Evolutionary conservation across 2,888 invertebrate genomes (phyloP).

Genomic region (Caenorhabditis japonica): DNA sequence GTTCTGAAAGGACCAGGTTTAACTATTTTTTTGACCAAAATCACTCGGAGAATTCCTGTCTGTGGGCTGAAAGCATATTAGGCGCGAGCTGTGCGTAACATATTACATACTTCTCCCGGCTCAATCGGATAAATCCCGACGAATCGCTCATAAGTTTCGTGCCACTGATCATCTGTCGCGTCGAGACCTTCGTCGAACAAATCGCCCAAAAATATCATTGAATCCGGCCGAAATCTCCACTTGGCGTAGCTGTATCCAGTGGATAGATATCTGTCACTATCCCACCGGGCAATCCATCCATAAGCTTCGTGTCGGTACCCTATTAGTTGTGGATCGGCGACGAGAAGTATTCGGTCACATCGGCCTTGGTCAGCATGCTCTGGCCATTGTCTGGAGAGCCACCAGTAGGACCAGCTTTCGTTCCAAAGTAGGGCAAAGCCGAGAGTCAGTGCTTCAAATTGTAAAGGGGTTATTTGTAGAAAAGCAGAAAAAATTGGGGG

Average conservation of each 20-base stretch:
- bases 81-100: neutral
- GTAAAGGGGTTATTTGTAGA: neutral
- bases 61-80: too few species aligned
- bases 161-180: conserved; percentile 81
- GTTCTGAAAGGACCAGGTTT: conserved; percentile 64
- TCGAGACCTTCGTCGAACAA: conserved; percentile 90
- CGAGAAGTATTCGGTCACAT: conserved; percentile 75
- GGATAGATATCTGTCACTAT: conserved; percentile 87
- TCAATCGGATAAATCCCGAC: conserved; percentile 81
- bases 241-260: conserved; percentile 86
- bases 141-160: conserved; percentile 85
- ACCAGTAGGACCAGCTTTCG: conserved; percentile 53
- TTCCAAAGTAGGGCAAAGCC: conserved; percentile 46
- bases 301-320: conserved; percentile 85
- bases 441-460: conserved; percentile 29
- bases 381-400: conserved; percentile 28
- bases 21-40: neutral
- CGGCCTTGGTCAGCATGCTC: conserved; percentile 25
- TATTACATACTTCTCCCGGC: conserved; percentile 3
- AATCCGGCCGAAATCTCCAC: conserved; percentile 85
- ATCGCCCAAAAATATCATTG: conserved; percentile 92
- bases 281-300: conserved; percentile 86
- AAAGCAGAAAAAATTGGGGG: too few species aligned
- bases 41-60: neutral
- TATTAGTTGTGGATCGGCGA: conserved; percentile 92